These are phyloP conservation scores for Phoenicopterus ruber DNA, from an alignment of 2,113 vertebrate genomes.

Conservation along the genomic window DNA sequence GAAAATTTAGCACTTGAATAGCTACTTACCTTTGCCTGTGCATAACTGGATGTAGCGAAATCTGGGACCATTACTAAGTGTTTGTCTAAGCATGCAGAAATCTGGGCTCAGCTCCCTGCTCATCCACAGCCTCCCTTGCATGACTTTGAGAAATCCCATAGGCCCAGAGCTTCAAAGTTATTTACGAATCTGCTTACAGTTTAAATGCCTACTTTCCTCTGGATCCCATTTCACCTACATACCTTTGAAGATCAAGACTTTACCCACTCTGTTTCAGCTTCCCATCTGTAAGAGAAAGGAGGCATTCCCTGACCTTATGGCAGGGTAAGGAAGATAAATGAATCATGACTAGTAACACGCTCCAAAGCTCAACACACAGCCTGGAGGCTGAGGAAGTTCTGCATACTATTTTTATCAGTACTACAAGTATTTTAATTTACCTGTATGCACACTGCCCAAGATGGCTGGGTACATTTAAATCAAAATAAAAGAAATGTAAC, in stretches of 20 bases:
- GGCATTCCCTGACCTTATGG: not conserved
- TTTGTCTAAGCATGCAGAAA: not conserved
- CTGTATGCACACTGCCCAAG: not conserved
- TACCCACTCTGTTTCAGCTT: not conserved
- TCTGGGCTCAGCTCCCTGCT: not conserved
- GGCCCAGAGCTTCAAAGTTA: not conserved
- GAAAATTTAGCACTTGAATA: not conserved
- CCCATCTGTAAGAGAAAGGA: not conserved
- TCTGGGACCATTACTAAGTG: not conserved
- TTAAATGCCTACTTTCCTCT: not conserved
- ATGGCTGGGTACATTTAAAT: not conserved
- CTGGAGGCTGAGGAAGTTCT: not conserved
- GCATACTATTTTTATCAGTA: not conserved
- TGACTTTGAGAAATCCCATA: not conserved
- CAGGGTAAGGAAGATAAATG: not conserved
- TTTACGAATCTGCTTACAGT: not conserved
- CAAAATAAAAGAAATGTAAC: not conserved
- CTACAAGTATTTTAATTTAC: not conserved
- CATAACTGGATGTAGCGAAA: not conserved
- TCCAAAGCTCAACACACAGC: not conserved
- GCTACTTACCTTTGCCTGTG: not conserved
- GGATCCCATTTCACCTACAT: not conserved
- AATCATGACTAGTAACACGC: not conserved
- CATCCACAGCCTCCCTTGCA: not conserved
- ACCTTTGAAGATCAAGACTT: not conserved